Base-by-base conservation (phyloP, 2,113 vertebrate species). In the Percopsis transmontana region DNA sequence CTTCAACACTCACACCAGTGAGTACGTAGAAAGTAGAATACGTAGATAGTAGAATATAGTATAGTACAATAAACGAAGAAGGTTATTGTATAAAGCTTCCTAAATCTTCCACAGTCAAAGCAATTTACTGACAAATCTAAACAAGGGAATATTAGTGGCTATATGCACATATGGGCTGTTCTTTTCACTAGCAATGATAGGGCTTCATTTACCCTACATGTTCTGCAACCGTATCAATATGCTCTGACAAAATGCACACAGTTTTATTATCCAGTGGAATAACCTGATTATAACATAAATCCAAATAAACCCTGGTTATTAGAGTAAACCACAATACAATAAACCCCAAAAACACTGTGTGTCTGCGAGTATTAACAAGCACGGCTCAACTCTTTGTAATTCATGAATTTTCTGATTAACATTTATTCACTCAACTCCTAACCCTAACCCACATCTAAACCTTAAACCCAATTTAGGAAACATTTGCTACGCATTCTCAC, bases 111-210 rank as follows among this genome's bases (percentile, higher is more conserved):
- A 39, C 44, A 3, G 39, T 16, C 47, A 53, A 47, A 73, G 41
- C 79, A 81, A 76, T 71, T 60, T 58, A 50, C 71, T 76, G 81
- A 81, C 85, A 82, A 86, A 76, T 82, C 40, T 21, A 58, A 71
- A 65, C 59, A 62, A 70, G 62, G 33, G 42, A 79, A 77, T 62
- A 69, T 60, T 48, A 76, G 76, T 84, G 75, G 65, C 39, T 72
- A 27, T 79, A 33, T 33, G 1, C n/a, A n/a, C n/a, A n/a, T 33
- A 33, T 33, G 5, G 27, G 27, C 27, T 33, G 5, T 33, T 33
- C 5, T 33, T 33, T 7, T 7, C 27, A 33, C 27, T 33, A 7
- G 27, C 5, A 33, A 33, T 33, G 27, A 33, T 33, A 33, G 5
- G 27, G 27, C 27, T 33, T 33, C 5, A 0, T 33, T 33, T 33